A percentile compares a stretch with the other conserved stretches of the same genome.
These are phyloP conservation scores for Perccottus glenii DNA, from an alignment of 2,113 vertebrate species.

Conservation along the genomic window DNA sequence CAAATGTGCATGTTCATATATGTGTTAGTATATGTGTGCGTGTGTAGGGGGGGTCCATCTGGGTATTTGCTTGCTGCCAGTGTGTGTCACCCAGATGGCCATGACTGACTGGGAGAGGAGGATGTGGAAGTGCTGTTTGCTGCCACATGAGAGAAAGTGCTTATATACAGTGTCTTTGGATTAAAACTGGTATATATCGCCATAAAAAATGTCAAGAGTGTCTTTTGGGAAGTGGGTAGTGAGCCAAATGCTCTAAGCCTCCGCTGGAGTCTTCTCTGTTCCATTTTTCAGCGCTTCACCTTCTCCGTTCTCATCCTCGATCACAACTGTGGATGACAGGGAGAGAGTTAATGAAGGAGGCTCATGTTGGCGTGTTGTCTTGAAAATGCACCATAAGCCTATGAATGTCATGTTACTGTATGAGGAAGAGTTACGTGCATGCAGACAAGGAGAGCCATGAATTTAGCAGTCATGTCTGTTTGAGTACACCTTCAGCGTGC, in stretches of 20 bases:
- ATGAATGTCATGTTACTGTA: neutral
- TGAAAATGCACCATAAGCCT: slow-evolving; percentile 43
- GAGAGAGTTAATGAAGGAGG: slow-evolving; percentile 59
- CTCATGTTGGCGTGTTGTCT: slow-evolving; percentile 49
- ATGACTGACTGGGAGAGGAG: slow-evolving; percentile 61
- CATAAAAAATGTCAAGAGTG: slow-evolving; percentile 73
- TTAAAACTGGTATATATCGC: slow-evolving; percentile 77
- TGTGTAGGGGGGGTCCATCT: slow-evolving; percentile 52
- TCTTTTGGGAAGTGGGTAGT: slow-evolving; percentile 52
- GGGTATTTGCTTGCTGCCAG: slow-evolving; percentile 57
- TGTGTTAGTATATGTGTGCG: slow-evolving; percentile 12
- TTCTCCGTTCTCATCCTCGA: slow-evolving; percentile 78
- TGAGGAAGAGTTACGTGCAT: slow-evolving; percentile 25
- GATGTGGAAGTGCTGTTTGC: slow-evolving; percentile 78
- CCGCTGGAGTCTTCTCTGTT: slow-evolving; percentile 78
- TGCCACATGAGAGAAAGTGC: slow-evolving; percentile 80
- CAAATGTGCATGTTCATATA: slow-evolving; percentile 20
- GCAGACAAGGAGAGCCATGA: neutral
- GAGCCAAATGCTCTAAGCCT: slow-evolving; percentile 68
- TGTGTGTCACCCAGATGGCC: slow-evolving; percentile 53
- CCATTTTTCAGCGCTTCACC: slow-evolving; percentile 72
- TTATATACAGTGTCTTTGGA: slow-evolving; percentile 84
- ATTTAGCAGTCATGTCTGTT: slow-evolving; percentile 15
- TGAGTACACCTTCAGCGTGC: slow-evolving; percentile 13
- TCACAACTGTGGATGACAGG: slow-evolving; percentile 77